phyloP scores from a whole-genome alignment of 53 echinoderm and acorn worm species.

The Mesocentrotus franciscanus region DNA sequence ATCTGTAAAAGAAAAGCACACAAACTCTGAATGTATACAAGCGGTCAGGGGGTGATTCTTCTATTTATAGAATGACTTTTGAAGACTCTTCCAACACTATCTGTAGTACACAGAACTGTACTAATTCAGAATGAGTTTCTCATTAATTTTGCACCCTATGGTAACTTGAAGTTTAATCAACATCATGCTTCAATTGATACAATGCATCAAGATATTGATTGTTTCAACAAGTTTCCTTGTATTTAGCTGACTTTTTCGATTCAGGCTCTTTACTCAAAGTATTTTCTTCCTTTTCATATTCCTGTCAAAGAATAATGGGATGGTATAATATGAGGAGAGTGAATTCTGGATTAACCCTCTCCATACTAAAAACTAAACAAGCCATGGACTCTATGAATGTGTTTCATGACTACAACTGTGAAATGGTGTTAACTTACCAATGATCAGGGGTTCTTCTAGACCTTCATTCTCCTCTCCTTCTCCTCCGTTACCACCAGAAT shows the following conservation, averaged over 20 bases:
- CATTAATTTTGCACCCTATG: too few species aligned
- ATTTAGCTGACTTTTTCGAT: too few species aligned
- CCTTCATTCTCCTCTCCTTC: constrained; percentile 62
- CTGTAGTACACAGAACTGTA: not conserved
- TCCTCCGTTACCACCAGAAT: constrained; percentile 37
- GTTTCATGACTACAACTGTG: not conserved
- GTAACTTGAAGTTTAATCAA: too few species aligned
- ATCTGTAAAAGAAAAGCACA: constrained; percentile 22
- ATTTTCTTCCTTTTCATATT: too few species aligned
- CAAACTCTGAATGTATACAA: not conserved
- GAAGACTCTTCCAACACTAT: not conserved
- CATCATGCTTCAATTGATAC: too few species aligned
- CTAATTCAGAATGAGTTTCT: too few species aligned
- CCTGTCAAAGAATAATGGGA: not conserved
- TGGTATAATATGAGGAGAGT: not conserved
- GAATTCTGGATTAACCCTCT: not conserved
- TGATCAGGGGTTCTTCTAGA: constrained; percentile 58
- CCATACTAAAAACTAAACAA: not conserved
- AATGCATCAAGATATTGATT: too few species aligned
- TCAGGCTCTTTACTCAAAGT: too few species aligned
- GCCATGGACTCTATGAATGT: not conserved
- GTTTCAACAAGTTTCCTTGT: too few species aligned
- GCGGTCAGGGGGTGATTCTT: not conserved
- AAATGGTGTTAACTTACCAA: constrained; percentile 34
- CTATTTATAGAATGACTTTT: not conserved